Evolutionary conservation across 2,113 vertebrate genomes (phyloP), one percentile per base, ranked within the genome.

Genomic region (Burhinus oedicnemus): DNA sequence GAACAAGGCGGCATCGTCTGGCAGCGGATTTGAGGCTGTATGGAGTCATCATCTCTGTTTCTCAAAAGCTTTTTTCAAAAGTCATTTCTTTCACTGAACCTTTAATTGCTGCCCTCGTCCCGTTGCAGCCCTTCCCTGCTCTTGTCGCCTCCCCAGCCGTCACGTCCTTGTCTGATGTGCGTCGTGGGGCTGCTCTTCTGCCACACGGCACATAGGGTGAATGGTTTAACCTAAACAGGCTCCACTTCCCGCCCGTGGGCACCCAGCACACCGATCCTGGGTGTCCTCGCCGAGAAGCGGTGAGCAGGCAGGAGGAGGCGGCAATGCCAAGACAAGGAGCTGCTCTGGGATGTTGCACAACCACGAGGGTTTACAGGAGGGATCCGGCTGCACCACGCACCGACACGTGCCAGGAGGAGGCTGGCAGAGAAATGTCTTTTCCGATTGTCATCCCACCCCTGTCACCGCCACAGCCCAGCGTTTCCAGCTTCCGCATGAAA

Each of bases 151-250:
- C 71, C 49, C 22, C 15, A 4, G 25, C 5, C 5, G 1, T 3
- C 55, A 9, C 0, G 0, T 8, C 70, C 49, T 2, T 34, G 38
- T 36, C 60, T 16, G 61, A 1, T 2, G 38, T 2, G 40, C 0
- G 3, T 11, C 1, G 1, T 1, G 30, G 58, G 38, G 55, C 19
- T 19, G 81, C n/a, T 40, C 47, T 34, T 19, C n/a, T n/a, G 55
- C 30, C 60, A 0, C 64, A 0, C 62, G 18, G 79, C 45, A 2
- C 1, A 1, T 5, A 4, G 0, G 2, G 15, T 2, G 75, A 22
- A 30, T 0, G 57, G 5, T 52, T 40, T 7, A 4, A 21, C 84
- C 45, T 15, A 6, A 30, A 14, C 1, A 3, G 74, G 81, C 62
- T 75, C 38, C 1, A 0, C 55, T 34, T n/a, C 38, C 64, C 18